A percentile compares a stretch with the other conserved stretches of the same genome.
phyloP scores from a whole-genome alignment of 2,113 vertebrate genomes.

The Phainopepla nitens region DNA sequence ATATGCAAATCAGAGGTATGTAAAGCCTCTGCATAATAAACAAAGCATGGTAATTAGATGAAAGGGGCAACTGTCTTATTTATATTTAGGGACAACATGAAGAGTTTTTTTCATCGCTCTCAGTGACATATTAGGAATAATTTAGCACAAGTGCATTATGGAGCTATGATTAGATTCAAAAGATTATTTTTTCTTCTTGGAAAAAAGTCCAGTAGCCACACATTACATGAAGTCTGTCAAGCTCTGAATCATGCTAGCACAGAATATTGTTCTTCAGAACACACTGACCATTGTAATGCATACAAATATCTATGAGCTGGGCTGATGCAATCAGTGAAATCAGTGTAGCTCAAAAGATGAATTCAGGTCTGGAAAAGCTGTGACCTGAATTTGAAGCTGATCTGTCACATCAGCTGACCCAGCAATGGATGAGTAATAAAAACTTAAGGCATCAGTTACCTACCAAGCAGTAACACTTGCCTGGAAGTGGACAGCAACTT shows the following conservation, averaged over 20 bases:
- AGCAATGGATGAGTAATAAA: not conserved
- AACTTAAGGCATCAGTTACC: not conserved
- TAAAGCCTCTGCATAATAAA: not conserved
- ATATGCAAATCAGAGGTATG: not conserved
- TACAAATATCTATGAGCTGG: not conserved
- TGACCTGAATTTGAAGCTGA: not conserved
- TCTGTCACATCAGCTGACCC: not conserved
- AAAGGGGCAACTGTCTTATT: not conserved
- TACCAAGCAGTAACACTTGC: accelerated
- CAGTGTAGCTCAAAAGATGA: not conserved
- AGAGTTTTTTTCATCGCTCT: not conserved
- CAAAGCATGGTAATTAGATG: not conserved
- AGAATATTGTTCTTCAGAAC: not conserved
- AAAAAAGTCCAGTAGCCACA: not conserved
- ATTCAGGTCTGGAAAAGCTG: not conserved
- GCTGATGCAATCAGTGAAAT: not conserved
- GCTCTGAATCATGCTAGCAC: not conserved
- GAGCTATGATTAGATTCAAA: not conserved
- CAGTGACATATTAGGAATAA: not conserved
- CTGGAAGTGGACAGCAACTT: not conserved
- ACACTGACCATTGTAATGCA: not conserved
- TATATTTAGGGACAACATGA: not conserved
- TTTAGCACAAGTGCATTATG: not conserved
- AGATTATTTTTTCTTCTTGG: not conserved
- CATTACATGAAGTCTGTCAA: not conserved